Percentiles rank a stretch among this genome's conserved stretches.
phyloP scores from a whole-genome alignment of 1,140 invertebrate species.

The Drosophila suzukii region DNA sequence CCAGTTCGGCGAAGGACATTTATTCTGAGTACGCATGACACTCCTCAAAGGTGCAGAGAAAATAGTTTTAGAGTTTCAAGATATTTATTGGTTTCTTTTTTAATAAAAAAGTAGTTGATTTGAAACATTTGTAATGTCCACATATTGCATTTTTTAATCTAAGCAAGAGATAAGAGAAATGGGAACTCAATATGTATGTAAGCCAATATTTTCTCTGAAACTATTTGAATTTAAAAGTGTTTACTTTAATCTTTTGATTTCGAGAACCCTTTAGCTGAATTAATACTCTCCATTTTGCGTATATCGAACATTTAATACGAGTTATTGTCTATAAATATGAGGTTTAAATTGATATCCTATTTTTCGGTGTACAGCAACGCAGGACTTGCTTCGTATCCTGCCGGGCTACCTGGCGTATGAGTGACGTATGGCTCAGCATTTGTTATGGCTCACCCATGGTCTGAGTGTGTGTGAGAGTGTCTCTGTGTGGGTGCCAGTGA shows the following conservation, averaged over 20 bases:
- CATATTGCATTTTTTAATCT: background rate
- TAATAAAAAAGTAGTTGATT: background rate
- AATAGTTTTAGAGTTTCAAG: background rate
- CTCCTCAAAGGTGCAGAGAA: slow-evolving; percentile 27
- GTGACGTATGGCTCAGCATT: slow-evolving; percentile 77
- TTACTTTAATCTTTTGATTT: no score
- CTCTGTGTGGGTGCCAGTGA: slow-evolving; percentile 20
- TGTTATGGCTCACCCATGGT: slow-evolving; percentile 61
- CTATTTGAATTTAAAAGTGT: no score
- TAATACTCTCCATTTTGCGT: no score
- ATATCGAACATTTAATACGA: background rate
- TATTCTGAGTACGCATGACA: slow-evolving; percentile 62
- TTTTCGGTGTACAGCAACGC: slow-evolving; percentile 11
- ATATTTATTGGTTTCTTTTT: background rate
- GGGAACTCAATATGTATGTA: no score
- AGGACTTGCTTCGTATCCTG: slow-evolving; percentile 11
- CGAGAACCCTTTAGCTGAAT: no score
- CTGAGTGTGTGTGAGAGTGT: slow-evolving; percentile 11
- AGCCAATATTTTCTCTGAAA: no score
- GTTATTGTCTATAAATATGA: background rate
- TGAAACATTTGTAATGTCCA: background rate
- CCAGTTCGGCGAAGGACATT: slow-evolving; percentile 70
- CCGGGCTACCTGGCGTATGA: slow-evolving; percentile 68
- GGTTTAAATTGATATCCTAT: background rate
- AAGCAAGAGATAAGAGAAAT: no score